phyloP scores from a whole-genome alignment of 2,113 vertebrate species.

The Coregonus clupeaformis region DNA sequence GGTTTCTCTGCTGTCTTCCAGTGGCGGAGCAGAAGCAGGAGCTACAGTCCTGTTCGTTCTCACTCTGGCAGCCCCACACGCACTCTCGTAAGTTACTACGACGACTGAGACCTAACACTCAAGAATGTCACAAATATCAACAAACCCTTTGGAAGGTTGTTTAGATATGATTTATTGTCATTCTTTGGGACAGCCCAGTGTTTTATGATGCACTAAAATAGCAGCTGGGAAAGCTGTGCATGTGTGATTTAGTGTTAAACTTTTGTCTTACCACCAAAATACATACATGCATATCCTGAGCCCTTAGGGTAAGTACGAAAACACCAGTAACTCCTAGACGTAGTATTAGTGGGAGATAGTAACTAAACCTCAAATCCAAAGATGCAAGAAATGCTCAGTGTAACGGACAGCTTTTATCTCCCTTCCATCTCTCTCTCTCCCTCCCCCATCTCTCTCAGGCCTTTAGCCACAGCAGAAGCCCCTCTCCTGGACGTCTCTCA shows the following conservation, averaged over 20 bases:
- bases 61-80: constrained; percentile 77
- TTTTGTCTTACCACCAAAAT: constrained; percentile 24
- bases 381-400: background rate
- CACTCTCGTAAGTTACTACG: constrained; percentile 67
- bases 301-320: constrained; percentile 48
- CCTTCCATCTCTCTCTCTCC: background rate
- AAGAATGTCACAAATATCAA: constrained; percentile 56
- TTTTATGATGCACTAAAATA: background rate
- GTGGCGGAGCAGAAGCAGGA: constrained; percentile 83
- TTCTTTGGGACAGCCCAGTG: too few relatives aligned
- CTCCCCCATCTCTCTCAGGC: constrained; percentile 41
- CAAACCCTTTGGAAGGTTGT: background rate
- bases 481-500: constrained; percentile 67
- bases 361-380: background rate
- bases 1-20: constrained; percentile 57
- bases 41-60: constrained; percentile 79
- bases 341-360: background rate
- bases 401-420: too few relatives aligned
- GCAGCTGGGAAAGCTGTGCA: constrained; percentile 26
- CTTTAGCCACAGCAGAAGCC: constrained; percentile 58
- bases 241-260: constrained; percentile 55
- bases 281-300: constrained; percentile 34
- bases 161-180: background rate
- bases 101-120: constrained; percentile 7
- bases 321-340: constrained; percentile 66